Conservation (phyloP, 2,113 vertebrate genomes). For the Progne subis region DNA sequence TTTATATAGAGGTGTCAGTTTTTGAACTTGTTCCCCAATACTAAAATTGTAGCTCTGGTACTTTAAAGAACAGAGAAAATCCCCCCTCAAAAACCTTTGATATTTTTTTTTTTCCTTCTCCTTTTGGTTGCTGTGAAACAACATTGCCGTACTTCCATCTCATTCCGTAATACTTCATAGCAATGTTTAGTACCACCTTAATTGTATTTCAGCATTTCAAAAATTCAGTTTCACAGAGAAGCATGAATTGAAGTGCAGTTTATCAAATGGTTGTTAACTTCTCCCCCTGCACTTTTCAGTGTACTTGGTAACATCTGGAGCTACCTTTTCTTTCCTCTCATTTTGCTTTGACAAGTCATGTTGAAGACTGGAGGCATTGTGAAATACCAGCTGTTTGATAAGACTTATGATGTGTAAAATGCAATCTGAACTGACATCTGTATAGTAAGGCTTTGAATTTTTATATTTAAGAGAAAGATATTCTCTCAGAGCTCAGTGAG, state of each 20-base stretch:
- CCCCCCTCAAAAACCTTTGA: fast-evolving
- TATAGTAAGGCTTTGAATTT: neutral
- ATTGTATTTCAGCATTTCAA: neutral
- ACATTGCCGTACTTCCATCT: neutral
- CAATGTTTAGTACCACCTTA: neutral
- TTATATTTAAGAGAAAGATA: neutral
- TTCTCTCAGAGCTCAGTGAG: neutral
- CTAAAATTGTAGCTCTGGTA: neutral
- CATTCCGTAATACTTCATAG: neutral
- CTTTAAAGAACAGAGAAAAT: neutral
- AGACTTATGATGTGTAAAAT: neutral
- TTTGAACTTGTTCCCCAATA: fast-evolving
- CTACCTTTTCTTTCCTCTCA: neutral
- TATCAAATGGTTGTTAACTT: neutral
- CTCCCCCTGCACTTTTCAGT: neutral
- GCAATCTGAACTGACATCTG: neutral
- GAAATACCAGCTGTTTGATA: neutral
- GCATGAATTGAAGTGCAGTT: neutral
- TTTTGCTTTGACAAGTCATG: neutral
- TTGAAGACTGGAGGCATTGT: neutral
- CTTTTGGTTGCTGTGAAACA: neutral
- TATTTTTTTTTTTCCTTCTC: neutral
- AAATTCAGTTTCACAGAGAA: neutral
- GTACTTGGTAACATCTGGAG: neutral
- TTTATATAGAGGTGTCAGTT: neutral